A percentile compares a stretch with the other conserved stretches of the same genome.
phyloP scores from a whole-genome alignment of 2,797 vertebrate species.

The Alectoris magna region DNA sequence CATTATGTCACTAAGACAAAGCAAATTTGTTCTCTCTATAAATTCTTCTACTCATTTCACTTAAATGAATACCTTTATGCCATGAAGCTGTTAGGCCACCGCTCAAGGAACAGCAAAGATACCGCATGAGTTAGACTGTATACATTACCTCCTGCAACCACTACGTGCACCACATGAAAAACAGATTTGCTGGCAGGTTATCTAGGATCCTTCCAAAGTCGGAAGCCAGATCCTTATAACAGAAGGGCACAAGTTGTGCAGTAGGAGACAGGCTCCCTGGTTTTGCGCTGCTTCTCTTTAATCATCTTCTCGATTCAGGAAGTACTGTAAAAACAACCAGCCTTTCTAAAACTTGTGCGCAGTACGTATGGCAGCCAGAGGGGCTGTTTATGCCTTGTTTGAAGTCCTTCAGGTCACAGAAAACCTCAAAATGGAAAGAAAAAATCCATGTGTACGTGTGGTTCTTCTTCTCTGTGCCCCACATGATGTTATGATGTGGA shows the following conservation, averaged over 20 bases:
- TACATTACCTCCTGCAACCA: background rate
- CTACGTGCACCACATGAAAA: accelerated
- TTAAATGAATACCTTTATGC: background rate
- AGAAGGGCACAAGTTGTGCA: background rate
- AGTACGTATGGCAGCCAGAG: background rate
- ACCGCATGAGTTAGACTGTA: background rate
- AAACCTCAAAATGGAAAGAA: background rate
- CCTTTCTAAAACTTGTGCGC: slow-evolving; percentile 24
- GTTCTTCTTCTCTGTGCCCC: no score
- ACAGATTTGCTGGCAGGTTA: background rate
- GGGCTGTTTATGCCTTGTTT: background rate
- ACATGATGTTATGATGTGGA: no score
- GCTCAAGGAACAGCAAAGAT: background rate
- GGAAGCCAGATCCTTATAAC: slow-evolving; percentile 37
- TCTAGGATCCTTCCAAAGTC: background rate
- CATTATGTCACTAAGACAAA: background rate
- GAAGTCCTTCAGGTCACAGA: background rate
- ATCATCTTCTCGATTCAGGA: slow-evolving; percentile 44
- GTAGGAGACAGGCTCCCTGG: background rate
- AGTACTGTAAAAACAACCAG: slow-evolving; percentile 43
- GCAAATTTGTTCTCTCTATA: background rate
- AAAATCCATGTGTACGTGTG: background rate
- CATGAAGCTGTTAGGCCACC: background rate
- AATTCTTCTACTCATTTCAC: background rate
- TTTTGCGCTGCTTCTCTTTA: background rate